Conservation (phyloP, 2,797 vertebrate genomes). For the Telmatherina bonti region DNA sequence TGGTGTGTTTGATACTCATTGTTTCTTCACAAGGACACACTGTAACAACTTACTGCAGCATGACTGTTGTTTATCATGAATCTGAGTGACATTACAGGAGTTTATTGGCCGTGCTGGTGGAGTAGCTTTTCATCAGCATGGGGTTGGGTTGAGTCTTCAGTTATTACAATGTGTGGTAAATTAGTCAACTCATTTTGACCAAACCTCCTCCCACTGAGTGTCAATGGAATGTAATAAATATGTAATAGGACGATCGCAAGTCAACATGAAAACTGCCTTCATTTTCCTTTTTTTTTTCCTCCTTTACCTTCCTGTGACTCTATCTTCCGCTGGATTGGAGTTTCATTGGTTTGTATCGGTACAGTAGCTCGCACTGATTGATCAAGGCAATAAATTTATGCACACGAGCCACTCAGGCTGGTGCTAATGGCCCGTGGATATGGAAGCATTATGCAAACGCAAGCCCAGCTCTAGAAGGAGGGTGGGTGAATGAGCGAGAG, state of each 20-base stretch:
- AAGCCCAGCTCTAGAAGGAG: conserved; percentile 31
- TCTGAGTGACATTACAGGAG: not conserved
- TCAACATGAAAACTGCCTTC: not conserved
- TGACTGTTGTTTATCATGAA: not conserved
- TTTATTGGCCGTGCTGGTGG: no score
- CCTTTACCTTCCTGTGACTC: not conserved
- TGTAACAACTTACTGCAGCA: not conserved
- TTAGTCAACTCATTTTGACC: conserved; percentile 9
- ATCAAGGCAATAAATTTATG: conserved; percentile 71
- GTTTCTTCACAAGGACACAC: no score
- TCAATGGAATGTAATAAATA: not conserved
- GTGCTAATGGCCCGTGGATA: conserved; percentile 73
- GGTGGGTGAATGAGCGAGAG: conserved; percentile 51
- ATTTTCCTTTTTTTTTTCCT: not conserved
- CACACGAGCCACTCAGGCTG: conserved; percentile 64
- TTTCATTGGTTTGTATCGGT: conserved; percentile 25
- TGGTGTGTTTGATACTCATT: not conserved
- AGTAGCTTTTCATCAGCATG: not conserved
- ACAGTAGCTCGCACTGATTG: conserved; percentile 66
- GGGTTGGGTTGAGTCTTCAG: not conserved
- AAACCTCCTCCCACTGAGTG: conserved; percentile 3
- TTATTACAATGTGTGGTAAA: conserved; percentile 4
- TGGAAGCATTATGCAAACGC: conserved; percentile 75
- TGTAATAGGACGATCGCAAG: conserved; percentile 10
- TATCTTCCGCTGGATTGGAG: conserved; percentile 6